phyloP scores from a whole-genome alignment of 2,888 invertebrate species.

The Luffia ferchaultella region DNA sequence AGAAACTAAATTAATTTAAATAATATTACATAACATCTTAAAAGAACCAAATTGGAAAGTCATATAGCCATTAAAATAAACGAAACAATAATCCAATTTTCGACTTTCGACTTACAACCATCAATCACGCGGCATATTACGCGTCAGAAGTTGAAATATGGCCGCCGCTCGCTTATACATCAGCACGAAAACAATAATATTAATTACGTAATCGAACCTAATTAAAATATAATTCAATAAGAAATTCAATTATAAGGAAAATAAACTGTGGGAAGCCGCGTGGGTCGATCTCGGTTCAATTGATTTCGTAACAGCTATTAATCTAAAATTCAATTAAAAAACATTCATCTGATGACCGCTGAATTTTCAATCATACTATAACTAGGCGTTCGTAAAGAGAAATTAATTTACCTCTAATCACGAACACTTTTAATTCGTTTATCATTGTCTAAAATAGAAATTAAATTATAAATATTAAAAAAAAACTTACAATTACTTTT shows the following conservation, averaged over 20 bases:
- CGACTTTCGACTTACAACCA: constrained; percentile 36
- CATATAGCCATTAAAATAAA: not conserved
- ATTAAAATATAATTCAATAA: constrained; percentile 55
- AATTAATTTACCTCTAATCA: too few relatives aligned
- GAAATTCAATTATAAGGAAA: constrained; percentile 30
- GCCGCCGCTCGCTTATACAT: constrained; percentile 21
- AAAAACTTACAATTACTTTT: too few relatives aligned
- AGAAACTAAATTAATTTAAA: too few relatives aligned
- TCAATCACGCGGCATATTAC: constrained; percentile 31
- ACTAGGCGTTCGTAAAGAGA: too few relatives aligned
- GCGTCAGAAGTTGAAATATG: constrained; percentile 37
- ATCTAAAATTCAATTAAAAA: constrained; percentile 51
- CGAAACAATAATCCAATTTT: constrained; percentile 32
- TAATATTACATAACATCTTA: constrained; percentile 14
- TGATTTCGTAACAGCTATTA: constrained; percentile 38
- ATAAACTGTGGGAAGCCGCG: constrained; percentile 5
- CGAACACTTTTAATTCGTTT: too few relatives aligned
- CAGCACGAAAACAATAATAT: constrained; percentile 19
- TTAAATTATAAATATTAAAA: too few relatives aligned
- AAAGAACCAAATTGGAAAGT: constrained; percentile 19
- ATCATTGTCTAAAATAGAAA: too few relatives aligned
- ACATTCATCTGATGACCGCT: not conserved
- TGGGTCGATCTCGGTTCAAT: constrained; percentile 13
- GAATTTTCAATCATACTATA: too few relatives aligned
- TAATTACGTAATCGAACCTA: constrained; percentile 38